Evolutionary conservation across 2,113 vertebrate genomes (phyloP), one percentile per base, ranked within the genome.

Genomic region (Bos javanicus): DNA sequence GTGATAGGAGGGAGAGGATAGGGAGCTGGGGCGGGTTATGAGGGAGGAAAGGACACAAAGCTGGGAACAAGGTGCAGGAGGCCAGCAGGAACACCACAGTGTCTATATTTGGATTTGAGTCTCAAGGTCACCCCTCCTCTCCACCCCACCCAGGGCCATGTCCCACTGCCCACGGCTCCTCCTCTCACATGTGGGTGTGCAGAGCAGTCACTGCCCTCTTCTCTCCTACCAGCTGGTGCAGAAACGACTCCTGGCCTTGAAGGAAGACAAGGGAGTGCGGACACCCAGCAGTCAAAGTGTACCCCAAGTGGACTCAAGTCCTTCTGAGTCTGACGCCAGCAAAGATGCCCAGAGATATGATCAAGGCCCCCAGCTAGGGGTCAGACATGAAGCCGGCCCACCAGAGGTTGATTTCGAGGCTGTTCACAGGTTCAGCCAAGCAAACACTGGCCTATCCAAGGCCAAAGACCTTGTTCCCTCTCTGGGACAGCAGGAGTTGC

Each of bases 141-240:
- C 28, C 46, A 6, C 1, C 8, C n/a, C 10, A 14, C 36, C 14
- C 30, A 7, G 4, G 11, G 25, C 12, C 52, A 28, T 10, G 8
- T 54, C 43, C 83, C 28, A 5, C 17, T 1, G 23, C 50, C n/a
- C 81, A 33, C 1, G 21, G 6, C 3, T 56, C 8, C 43, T 43
- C 46, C 28, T 36, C 21, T 81, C 56, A 50, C 23, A 7, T 4
- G 0, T 11, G 4, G 15, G 2, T 30, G 15, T 25, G 64, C 46
- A 2, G 14, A 33, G 14, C 57, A 46, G 36, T 74, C 59, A 71
- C 30, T 50, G 5, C 33, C 54, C 23, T 3, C 46, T 14, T 83
- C 87, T 64, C n/a, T 36, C 64, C 43, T 28, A 50, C 28, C 89
- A 98, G 97, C 82, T 97, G 39, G 91, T 96, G 6, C 84, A 98